Evolutionary conservation across 2,888 invertebrate species (phyloP).

Genomic region (Sminthurides aquaticus): DNA sequence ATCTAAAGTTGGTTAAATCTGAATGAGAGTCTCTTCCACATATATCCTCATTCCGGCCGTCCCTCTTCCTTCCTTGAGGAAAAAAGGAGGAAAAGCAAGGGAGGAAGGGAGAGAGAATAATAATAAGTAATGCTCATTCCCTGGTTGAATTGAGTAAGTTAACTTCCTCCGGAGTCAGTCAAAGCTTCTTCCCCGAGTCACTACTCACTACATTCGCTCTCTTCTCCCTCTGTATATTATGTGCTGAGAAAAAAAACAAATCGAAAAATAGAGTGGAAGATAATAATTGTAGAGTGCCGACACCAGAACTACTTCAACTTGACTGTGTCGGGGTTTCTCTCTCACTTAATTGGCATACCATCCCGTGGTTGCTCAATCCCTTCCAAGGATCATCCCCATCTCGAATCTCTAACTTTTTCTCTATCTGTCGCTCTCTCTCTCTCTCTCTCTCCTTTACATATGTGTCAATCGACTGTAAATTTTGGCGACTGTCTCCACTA

Average conservation of each 20-base stretch:
- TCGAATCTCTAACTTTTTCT: slow-evolving; percentile 21
- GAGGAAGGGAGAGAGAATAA: too few species aligned
- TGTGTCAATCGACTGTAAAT: slow-evolving; percentile 45
- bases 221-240: too few species aligned
- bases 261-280: slow-evolving; percentile 40
- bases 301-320: slow-evolving; percentile 39
- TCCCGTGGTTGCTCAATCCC: slow-evolving; percentile 26
- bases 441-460: slow-evolving; percentile 36
- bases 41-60: too few species aligned
- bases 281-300: slow-evolving; percentile 42
- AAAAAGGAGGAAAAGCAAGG: too few species aligned
- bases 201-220: too few species aligned
- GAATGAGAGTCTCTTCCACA: too few species aligned
- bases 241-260: slow-evolving; percentile 29
- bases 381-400: slow-evolving; percentile 22
- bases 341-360: slow-evolving; percentile 44
- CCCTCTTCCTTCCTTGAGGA: too few species aligned
- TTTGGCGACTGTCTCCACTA: slow-evolving; percentile 45
- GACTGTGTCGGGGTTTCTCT: slow-evolving; percentile 36
- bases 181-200: too few species aligned
- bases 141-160: too few species aligned
- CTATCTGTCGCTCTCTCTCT: slow-evolving; percentile 17
- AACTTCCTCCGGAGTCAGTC: too few species aligned
- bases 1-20: too few species aligned
- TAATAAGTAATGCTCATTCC: too few species aligned